Percentiles rank a stretch among this genome's conserved stretches.
phyloP scores from a whole-genome alignment of 2,797 vertebrate species.

The Clamator glandarius region DNA sequence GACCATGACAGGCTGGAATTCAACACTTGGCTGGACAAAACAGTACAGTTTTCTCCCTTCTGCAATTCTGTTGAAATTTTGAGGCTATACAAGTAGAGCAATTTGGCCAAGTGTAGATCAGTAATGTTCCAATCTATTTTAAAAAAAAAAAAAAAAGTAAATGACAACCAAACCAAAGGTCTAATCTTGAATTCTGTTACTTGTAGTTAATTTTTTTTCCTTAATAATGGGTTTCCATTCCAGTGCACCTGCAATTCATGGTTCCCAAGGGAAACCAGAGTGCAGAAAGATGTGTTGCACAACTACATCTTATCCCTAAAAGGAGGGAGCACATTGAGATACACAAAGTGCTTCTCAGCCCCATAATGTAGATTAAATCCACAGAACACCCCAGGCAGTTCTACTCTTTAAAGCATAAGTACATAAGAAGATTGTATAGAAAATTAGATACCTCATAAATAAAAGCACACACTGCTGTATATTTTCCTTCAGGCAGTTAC shows the following conservation, averaged over 20 bases:
- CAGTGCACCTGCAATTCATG: background rate
- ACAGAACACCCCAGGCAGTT: background rate
- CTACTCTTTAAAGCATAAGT: background rate
- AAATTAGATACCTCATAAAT: background rate
- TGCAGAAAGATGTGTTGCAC: background rate
- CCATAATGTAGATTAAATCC: background rate
- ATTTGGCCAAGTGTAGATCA: background rate
- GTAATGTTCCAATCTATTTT: background rate
- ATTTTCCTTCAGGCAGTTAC: background rate
- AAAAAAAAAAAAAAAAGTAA: background rate
- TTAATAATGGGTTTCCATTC: background rate
- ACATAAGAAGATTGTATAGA: background rate
- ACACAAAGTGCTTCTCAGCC: background rate
- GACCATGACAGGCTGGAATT: background rate
- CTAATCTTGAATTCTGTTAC: background rate
- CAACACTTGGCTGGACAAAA: background rate
- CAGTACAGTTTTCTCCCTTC: background rate
- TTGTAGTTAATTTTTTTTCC: background rate
- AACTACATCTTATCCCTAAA: background rate
- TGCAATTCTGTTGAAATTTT: background rate
- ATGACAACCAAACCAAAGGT: background rate
- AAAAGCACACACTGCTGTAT: background rate
- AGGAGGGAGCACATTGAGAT: background rate
- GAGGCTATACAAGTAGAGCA: background rate
- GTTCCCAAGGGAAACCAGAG: background rate